Evolutionary conservation across 2,888 invertebrate genomes (phyloP).

Genomic region (Rambutsinella grinnellia): DNA sequence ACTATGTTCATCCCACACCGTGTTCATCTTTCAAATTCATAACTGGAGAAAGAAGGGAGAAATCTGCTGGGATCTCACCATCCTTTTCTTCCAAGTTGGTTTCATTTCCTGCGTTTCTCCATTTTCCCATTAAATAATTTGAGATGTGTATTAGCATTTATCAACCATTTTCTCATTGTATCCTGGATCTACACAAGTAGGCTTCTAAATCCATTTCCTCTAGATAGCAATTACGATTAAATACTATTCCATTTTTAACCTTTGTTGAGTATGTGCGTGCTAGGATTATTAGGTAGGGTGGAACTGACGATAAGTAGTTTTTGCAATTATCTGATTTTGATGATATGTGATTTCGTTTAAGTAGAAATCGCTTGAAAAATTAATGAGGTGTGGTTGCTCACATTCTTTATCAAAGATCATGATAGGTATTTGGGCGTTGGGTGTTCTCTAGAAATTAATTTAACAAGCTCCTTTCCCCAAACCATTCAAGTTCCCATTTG

Average conservation of each 20-base stretch:
- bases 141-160: constrained; percentile 3
- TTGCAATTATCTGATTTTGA: neutral
- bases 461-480: no score
- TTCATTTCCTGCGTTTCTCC: constrained; percentile 20
- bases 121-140: constrained; percentile 34
- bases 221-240: constrained; percentile 61
- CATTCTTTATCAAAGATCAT: no score
- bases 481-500: no score
- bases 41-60: neutral
- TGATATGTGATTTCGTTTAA: constrained; percentile 4
- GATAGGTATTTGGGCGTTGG: no score
- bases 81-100: constrained; percentile 14
- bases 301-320: constrained; percentile 12
- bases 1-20: constrained; percentile 1
- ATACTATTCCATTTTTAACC: constrained; percentile 15
- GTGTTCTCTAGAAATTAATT: constrained; percentile 19
- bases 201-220: constrained; percentile 64
- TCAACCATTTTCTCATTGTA: constrained; percentile 20
- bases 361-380: constrained; percentile 20
- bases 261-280: constrained; percentile 9
- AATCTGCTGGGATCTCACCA: neutral
- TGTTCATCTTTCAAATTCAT: neutral
- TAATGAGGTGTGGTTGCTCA: constrained; percentile 12
- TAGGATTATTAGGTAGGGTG: neutral
- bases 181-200: neutral